phyloP scores from a whole-genome alignment of 2,797 vertebrate genomes.

The Cuculus canorus region DNA sequence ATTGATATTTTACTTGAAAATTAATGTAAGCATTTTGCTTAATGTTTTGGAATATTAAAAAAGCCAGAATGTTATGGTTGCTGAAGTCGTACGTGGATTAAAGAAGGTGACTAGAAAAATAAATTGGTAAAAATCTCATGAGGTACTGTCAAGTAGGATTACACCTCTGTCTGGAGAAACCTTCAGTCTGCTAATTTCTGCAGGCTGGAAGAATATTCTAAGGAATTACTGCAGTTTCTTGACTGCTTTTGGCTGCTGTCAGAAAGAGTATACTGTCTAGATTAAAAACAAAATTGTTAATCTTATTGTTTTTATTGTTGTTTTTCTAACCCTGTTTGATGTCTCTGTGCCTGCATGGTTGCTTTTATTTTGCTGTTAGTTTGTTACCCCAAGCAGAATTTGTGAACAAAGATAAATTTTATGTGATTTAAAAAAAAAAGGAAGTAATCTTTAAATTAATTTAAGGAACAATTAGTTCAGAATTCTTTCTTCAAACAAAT shows the following conservation, averaged over 20 bases:
- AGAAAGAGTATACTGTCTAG: not conserved
- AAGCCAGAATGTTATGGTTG: not conserved
- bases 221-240: not conserved
- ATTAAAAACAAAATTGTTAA: not conserved
- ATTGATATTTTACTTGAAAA: not conserved
- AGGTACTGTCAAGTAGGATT: not conserved
- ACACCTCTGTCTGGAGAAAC: not conserved
- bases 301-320: not conserved
- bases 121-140: not conserved
- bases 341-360: not conserved
- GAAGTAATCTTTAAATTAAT: not conserved
- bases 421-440: not conserved
- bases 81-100: not conserved
- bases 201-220: not conserved
- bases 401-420: not conserved
- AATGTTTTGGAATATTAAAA: not conserved
- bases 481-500: no score
- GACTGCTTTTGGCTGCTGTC: not conserved
- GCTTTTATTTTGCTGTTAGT: not conserved
- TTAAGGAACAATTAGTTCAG: not conserved
- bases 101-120: rapidly evolving
- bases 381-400: not conserved
- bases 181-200: not conserved
- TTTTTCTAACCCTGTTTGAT: not conserved
- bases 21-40: not conserved